A percentile compares a stretch with the other conserved stretches of the same genome.
These are phyloP conservation scores for Aphidius colemani DNA, from an alignment of 2,888 invertebrate genomes.

Conservation along the genomic window DNA sequence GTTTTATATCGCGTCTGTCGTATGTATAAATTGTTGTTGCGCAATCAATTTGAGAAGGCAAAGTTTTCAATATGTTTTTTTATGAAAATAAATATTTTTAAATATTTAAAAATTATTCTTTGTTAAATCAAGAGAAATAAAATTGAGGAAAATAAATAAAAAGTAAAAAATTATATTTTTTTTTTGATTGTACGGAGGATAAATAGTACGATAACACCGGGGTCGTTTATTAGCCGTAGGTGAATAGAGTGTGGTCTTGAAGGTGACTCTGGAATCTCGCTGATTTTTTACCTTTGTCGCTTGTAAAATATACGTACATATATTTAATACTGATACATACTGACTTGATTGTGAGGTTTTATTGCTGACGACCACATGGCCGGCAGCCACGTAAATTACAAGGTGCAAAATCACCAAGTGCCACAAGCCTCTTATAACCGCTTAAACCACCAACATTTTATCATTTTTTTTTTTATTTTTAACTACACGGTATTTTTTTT, in stretches of 20 bases:
- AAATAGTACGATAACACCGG: slow-evolving; percentile 5
- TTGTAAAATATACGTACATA: too few species aligned
- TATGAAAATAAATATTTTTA: too few species aligned
- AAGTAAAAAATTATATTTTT: neutral
- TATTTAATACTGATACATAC: too few species aligned
- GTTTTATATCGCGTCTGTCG: slow-evolving; percentile 10
- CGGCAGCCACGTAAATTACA: slow-evolving; percentile 26
- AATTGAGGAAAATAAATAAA: neutral
- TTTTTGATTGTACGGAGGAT: slow-evolving; percentile 6
- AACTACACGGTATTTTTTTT: too few species aligned
- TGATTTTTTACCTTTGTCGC: neutral
- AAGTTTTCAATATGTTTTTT: too few species aligned
- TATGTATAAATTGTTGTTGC: slow-evolving; percentile 11
- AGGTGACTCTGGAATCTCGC: slow-evolving; percentile 20
- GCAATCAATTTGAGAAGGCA: slow-evolving; percentile 6
- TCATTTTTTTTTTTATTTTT: too few species aligned
- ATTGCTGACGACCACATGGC: slow-evolving; percentile 11
- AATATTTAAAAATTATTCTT: too few species aligned
- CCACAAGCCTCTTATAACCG: too few species aligned
- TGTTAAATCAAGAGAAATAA: too few species aligned
- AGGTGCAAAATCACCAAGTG: slow-evolving; percentile 22
- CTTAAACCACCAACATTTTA: too few species aligned
- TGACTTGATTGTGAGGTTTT: slow-evolving; percentile 8
- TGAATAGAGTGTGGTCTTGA: neutral
- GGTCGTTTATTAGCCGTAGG: slow-evolving; percentile 3